Evolutionary conservation across 2,888 invertebrate species (phyloP).

Genomic region (Platerodrilus igneus): DNA sequence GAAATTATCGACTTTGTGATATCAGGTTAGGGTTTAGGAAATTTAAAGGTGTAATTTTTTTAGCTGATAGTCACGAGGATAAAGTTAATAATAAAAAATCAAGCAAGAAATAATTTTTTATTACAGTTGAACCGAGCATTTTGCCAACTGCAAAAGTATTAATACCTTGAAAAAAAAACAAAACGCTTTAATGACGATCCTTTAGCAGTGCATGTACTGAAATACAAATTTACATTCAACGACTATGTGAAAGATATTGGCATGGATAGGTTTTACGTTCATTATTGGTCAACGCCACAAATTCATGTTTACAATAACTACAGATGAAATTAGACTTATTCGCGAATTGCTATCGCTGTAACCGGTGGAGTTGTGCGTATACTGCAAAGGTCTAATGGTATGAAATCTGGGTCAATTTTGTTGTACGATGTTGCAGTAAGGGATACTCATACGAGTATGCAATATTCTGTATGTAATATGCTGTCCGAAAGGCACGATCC

Average conservation of each 20-base stretch:
- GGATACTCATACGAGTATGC: slow-evolving; percentile 14
- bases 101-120: no score
- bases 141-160: background rate
- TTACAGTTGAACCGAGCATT: background rate
- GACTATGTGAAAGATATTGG: slow-evolving; percentile 15
- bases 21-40: no score
- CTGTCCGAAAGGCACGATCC: slow-evolving; percentile 21
- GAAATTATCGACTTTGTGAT: no score
- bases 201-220: slow-evolving; percentile 1
- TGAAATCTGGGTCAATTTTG: slow-evolving; percentile 17
- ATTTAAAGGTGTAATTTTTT: no score
- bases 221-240: slow-evolving; percentile 13
- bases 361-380: slow-evolving; percentile 21
- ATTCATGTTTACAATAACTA: slow-evolving; percentile 15
- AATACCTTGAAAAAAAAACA: background rate
- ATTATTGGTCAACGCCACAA: slow-evolving; percentile 9
- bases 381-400: slow-evolving; percentile 11
- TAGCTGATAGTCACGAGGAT: no score
- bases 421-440: slow-evolving; percentile 20
- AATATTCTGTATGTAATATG: slow-evolving; percentile 24
- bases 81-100: no score
- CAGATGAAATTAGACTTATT: slow-evolving; percentile 4
- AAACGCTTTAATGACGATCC: background rate
- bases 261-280: slow-evolving; percentile 14
- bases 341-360: slow-evolving; percentile 20